Evolutionary conservation across 2,113 vertebrate species (phyloP).

Genomic region (Leucopternis melanops): DNA sequence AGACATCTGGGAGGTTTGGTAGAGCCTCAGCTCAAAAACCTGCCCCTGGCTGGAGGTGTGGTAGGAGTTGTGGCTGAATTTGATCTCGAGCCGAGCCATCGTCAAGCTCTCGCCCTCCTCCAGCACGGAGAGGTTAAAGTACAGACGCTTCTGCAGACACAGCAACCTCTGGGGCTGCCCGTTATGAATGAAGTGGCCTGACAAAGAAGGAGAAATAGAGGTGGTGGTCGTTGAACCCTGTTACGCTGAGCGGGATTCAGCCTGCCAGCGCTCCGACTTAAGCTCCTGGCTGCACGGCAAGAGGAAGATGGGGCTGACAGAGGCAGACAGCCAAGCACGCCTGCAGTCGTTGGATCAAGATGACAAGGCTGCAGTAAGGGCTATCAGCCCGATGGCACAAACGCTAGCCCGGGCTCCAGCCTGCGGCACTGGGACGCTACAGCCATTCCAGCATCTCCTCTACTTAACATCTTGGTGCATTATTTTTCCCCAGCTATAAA

Average conservation of each 20-base stretch:
- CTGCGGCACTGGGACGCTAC: fast-evolving
- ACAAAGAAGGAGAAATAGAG: not conserved
- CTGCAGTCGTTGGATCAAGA: fast-evolving
- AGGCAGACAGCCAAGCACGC: not conserved
- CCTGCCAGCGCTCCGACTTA: fast-evolving
- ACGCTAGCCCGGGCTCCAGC: not conserved
- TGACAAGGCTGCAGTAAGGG: fast-evolving
- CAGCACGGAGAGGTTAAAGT: conserved; percentile 86
- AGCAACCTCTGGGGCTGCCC: conserved; percentile 32
- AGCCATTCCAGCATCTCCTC: not conserved
- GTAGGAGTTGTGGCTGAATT: conserved; percentile 69
- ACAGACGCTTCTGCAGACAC: conserved; percentile 79
- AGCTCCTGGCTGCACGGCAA: not conserved
- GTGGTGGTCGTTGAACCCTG: not conserved
- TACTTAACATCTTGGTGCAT: fast-evolving
- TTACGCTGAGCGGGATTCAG: not conserved
- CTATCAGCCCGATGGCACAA: fast-evolving
- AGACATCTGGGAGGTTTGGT: conserved; percentile 16
- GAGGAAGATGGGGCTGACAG: not conserved
- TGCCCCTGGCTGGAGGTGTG: not conserved
- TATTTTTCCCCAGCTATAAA: not conserved
- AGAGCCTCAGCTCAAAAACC: conserved; percentile 74
- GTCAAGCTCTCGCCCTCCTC: conserved; percentile 79
- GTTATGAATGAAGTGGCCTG: conserved; percentile 41
- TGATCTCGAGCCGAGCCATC: conserved; percentile 81